Percentiles rank a stretch among this genome's conserved stretches.
These are phyloP conservation scores for Candidula unifasciata DNA, from an alignment of 2,888 invertebrate genomes.

Conservation along the genomic window DNA sequence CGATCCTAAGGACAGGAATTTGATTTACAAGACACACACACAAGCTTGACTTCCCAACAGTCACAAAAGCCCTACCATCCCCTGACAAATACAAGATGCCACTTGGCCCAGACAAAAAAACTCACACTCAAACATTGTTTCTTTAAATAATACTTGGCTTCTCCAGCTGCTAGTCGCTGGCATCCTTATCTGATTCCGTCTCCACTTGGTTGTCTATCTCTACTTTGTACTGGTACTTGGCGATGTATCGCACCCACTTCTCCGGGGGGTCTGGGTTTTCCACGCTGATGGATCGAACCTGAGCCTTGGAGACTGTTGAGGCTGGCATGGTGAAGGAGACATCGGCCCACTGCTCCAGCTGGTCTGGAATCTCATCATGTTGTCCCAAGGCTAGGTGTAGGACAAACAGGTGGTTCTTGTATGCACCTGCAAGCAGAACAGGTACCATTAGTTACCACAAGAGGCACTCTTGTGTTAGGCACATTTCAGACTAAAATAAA, in stretches of 20 bases:
- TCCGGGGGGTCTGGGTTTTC: conserved; percentile 89
- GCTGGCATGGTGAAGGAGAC: conserved; percentile 98
- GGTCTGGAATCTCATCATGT: conserved; percentile 97
- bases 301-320: conserved; percentile 91
- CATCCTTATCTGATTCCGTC: conserved; percentile 55
- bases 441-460: background rate
- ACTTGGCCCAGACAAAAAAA: no score
- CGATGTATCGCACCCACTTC: conserved; percentile 97
- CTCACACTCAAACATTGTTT: no score
- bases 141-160: no score
- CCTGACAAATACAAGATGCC: no score
- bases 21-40: no score
- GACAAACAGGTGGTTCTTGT: conserved; percentile 96
- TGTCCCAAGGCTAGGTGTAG: conserved; percentile 96
- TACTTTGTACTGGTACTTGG: conserved; percentile 85
- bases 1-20: no score
- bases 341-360: conserved; percentile 90
- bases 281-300: conserved; percentile 88
- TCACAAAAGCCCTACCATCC: no score
- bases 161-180: conserved; percentile 30
- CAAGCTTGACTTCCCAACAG: no score
- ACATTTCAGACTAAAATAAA: no score
- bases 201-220: conserved; percentile 72
- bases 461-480: no score
- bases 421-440: conserved; percentile 86